phyloP scores from a whole-genome alignment of 1,140 invertebrate genomes.

The Diorhabda sublineata region DNA sequence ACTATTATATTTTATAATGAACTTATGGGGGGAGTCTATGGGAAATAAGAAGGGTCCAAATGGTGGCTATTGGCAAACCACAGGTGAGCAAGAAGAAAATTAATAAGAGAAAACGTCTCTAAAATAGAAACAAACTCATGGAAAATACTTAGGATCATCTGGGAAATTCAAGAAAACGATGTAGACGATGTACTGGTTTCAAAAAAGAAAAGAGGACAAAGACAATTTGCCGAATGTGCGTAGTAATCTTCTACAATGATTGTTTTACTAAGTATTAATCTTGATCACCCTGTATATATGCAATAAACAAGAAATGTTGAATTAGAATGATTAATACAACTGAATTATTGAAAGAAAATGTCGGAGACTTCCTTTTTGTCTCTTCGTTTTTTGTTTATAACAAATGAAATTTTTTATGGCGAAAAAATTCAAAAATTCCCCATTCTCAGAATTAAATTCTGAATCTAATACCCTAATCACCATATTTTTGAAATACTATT shows the following conservation, averaged over 20 bases:
- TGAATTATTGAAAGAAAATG: too few relatives aligned
- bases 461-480: too few relatives aligned
- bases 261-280: constrained; percentile 3
- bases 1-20: constrained; percentile 7
- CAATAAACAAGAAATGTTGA: neutral
- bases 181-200: neutral
- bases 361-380: too few relatives aligned
- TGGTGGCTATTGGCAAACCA: constrained; percentile 5
- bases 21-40: constrained; percentile 4
- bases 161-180: neutral
- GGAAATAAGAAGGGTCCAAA: neutral
- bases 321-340: too few relatives aligned
- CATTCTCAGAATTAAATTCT: too few relatives aligned
- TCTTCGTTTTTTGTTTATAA: too few relatives aligned
- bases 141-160: neutral
- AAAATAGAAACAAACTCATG: neutral
- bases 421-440: too few relatives aligned
- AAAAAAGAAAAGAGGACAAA: constrained; percentile 7
- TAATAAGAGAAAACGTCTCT: neutral
- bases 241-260: neutral
- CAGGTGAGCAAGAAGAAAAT: neutral
- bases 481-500: too few relatives aligned
- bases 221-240: neutral
- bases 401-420: too few relatives aligned
- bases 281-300: neutral